These are phyloP conservation scores for Caenorhabditis angaria DNA, from an alignment of 2,888 invertebrate genomes.

Conservation along the genomic window DNA sequence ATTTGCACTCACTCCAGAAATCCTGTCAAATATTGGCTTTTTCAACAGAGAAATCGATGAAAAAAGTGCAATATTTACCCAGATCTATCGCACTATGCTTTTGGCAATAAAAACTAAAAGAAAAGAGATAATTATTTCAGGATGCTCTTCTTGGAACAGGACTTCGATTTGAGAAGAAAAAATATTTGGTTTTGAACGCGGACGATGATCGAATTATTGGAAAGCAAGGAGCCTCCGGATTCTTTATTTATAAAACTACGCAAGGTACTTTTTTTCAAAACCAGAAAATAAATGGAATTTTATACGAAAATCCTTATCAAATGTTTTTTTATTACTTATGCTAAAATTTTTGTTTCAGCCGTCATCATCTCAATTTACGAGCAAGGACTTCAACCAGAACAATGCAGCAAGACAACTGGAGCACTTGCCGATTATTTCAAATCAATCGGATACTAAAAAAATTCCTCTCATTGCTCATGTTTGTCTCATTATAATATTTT, in stretches of 20 bases:
- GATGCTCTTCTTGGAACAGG: constrained; percentile 67
- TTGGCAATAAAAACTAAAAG: too few relatives aligned
- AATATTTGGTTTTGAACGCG: constrained; percentile 66
- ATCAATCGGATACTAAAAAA: constrained; percentile 62
- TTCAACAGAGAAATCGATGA: neutral
- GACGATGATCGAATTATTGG: constrained; percentile 71
- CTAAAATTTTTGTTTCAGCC: too few relatives aligned
- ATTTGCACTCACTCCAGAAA: constrained; percentile 4
- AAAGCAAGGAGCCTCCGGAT: constrained; percentile 70
- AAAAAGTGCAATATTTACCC: neutral
- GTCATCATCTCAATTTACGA: constrained; percentile 71
- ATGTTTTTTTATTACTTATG: too few relatives aligned
- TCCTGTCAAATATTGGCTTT: constrained; percentile 1
- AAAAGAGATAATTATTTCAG: too few relatives aligned
- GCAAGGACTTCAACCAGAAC: constrained; percentile 71
- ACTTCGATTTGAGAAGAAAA: constrained; percentile 69
- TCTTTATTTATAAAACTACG: constrained; percentile 71
- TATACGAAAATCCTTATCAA: neutral
- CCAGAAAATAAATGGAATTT: neutral
- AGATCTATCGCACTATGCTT: too few relatives aligned
- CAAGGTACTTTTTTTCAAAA: constrained; percentile 63
- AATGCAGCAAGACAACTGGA: constrained; percentile 69
- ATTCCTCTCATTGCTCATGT: neutral
- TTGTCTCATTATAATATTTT: neutral
- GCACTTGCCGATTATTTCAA: constrained; percentile 72